phyloP scores from a whole-genome alignment of 1,140 invertebrate genomes.

The Laupala kohalensis region DNA sequence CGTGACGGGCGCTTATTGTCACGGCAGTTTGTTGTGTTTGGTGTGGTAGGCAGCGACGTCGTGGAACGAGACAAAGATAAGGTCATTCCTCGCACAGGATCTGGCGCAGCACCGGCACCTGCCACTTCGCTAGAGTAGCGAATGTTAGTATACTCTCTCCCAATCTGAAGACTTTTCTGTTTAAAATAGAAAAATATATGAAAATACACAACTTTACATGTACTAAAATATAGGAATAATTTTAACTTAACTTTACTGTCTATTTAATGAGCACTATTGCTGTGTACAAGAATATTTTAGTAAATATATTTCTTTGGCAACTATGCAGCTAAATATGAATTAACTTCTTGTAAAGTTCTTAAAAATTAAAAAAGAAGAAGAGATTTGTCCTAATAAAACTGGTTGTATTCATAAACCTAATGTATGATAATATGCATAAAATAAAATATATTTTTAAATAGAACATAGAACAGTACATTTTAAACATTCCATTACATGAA shows the following conservation, averaged over 20 bases:
- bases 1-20: conserved; percentile 15
- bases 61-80: conserved; percentile 18
- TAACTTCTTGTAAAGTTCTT: no score
- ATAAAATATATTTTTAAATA: no score
- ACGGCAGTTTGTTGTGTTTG: conserved; percentile 12
- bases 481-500: no score
- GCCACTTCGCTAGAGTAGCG: conserved; percentile 31
- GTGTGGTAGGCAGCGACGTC: conserved; percentile 23
- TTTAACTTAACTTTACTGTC: not conserved
- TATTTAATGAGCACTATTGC: not conserved
- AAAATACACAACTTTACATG: not conserved
- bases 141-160: conserved; percentile 86
- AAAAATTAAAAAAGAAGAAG: no score
- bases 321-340: no score
- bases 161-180: conserved; percentile 65
- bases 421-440: no score
- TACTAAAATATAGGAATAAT: not conserved
- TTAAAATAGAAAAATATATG: conserved; percentile 21
- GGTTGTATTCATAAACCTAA: no score
- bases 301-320: no score
- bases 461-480: no score
- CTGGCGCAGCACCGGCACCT: not conserved
- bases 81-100: conserved; percentile 1
- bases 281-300: no score
- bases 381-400: no score